Base-by-base conservation (phyloP, 2,888 invertebrate species). In the Leucophenga maculata region DNA sequence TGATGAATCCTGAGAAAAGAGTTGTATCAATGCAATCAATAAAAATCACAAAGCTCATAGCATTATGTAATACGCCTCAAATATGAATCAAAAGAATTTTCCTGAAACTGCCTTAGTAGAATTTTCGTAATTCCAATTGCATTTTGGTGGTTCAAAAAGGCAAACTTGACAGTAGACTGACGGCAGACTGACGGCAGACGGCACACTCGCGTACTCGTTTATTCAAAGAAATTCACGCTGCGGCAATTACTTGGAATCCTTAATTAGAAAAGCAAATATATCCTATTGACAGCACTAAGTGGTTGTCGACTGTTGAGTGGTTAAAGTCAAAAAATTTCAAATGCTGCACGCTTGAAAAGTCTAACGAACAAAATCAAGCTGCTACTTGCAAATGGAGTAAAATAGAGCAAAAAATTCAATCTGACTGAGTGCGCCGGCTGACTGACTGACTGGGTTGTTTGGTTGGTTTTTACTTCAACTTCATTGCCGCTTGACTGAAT, bases 251-350 rank as follows among this genome's bases (percentile, higher is more conserved):
- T 59, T n/a, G 22, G 32, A 66, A 39, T 68, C 72, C 76, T 74
- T 78, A 78, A 78, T 78, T 78, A 79, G 73, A 79, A 79, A 78
- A 74, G 73, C 76, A 77, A 79, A 76, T 75, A 79, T 76, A 77
- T 78, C 73, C 76, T 70, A 67, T 68, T 52, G 68, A 71, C 69
- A 74, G 39, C 11, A 9, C 8, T 6, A 6, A 39, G 39, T 39
- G 39, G 71, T 52, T 52, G 74, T 64, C 22, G 75, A 11, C 11
- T 39, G 39, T 39, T 39, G 39, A 39, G 39, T 39, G 39, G 39
- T 39, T 39, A 11, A 39, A 39, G 9, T 66, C 52, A 32, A 67
- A 46, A 57, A 66, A 54, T 26, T 26, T 26, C 32, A 26, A 59
- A 60, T 39, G 39, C 9, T 39, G n/a, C 39, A 32, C 60, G 16